Evolutionary conservation across 2,113 vertebrate species (phyloP).

Genomic region (Hemiprocne comata): DNA sequence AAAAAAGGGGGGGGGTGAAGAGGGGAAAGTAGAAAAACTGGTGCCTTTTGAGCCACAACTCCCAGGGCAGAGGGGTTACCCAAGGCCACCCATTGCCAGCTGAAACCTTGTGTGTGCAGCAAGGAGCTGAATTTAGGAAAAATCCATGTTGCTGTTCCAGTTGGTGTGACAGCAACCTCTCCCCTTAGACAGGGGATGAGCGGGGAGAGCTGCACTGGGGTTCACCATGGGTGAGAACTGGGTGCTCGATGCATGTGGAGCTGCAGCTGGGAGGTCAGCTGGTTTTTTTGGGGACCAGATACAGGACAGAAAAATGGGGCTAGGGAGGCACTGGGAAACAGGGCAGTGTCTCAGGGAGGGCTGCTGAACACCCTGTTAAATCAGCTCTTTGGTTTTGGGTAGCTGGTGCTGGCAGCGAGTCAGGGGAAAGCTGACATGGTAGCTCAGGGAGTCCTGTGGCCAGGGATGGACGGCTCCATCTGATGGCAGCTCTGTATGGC

Average conservation of each 20-base stretch:
- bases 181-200: neutral
- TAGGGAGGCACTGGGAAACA: neutral
- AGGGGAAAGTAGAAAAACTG: neutral
- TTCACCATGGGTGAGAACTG: accelerated
- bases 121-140: neutral
- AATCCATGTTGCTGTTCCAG: neutral
- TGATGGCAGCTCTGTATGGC: neutral
- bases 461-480: neutral
- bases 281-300: neutral
- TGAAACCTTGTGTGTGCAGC: neutral
- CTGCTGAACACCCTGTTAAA: neutral
- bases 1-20: neutral
- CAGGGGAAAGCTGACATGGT: neutral
- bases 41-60: neutral
- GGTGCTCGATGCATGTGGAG: accelerated
- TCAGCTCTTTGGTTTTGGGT: conserved; percentile 1
- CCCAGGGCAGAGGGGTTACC: neutral
- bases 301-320: neutral
- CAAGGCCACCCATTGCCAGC: neutral
- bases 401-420: neutral
- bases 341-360: neutral
- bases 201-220: neutral
- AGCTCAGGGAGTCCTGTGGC: neutral
- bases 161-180: neutral
- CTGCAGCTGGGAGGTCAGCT: neutral